Base-by-base conservation (phyloP, 1,140 invertebrate species). In the Drosophila teissieri region DNA sequence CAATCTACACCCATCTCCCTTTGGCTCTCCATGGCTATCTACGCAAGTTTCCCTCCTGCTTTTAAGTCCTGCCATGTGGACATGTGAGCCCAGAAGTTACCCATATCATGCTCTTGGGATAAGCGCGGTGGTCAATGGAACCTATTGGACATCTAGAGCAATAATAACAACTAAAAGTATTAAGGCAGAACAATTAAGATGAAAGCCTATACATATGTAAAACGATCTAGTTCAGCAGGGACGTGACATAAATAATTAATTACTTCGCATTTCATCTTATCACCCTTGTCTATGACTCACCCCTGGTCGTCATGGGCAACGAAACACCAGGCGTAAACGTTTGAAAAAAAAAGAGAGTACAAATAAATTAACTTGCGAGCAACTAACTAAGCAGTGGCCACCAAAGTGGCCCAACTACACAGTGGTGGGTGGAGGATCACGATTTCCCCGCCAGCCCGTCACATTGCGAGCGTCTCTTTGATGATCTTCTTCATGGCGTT, bases 401-500 rank as follows among this genome's bases (percentile, higher is more conserved):
- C 15, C 15, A 3, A 6, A n/a, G 39, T 40, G 19, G 12, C n/a
- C 24, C 15, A 42, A 27, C 52, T 39, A 54, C 52, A 22, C 31
- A 52, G 36, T 14, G 19, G 12, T 67, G n/a, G n/a, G n/a, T n/a
- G 27, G 10, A 34, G 37, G 53, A 54, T 39, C 31, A 37, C 6
- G 22, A 31, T 19, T 17, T 19, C 10, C 19, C 10, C 34, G 37
- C 12, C 44, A 73, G 19, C 44, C 75, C 78, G 79, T 95, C 94
- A 96, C 92, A 95, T 95, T 40, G 95, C 94, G 24, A 98, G 93
- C n/a, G 96, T 97, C 90, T 97, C 97, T 91, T 96, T 96, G 36
- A 98, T 95, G 36, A 98, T 94, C 92, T 98, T 98, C 84, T 97
- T 97, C 94, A 98, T 95, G 1, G 97, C 97, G 77, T 96, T 97